Conservation (phyloP, 2,113 vertebrate genomes). For the Otolemur garnettii region DNA sequence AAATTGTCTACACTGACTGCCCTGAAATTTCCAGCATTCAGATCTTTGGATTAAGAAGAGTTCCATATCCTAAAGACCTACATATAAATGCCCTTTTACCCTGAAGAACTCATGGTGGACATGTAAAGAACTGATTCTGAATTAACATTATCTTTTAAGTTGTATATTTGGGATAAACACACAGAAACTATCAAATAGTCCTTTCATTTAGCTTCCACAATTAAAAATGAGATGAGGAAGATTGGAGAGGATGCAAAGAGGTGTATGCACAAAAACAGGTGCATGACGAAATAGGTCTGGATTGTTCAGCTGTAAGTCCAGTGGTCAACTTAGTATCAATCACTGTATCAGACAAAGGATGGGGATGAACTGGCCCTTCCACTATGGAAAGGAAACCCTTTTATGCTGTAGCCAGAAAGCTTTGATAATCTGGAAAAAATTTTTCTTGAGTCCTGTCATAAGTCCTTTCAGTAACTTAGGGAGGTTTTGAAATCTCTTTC, state of each 20-base stretch:
- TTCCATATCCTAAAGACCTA: neutral
- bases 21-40: neutral
- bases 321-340: neutral
- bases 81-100: neutral
- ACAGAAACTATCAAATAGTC: neutral
- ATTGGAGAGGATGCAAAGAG: neutral
- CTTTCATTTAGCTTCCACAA: constrained; percentile 20
- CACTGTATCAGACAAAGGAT: neutral
- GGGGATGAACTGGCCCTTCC: neutral
- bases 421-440: neutral
- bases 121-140: constrained; percentile 13
- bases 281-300: neutral
- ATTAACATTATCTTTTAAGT: neutral
- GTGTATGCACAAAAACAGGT: neutral
- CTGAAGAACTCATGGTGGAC: neutral
- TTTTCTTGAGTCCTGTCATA: neutral
- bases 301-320: neutral
- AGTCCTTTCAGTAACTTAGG: neutral
- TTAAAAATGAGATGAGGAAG: neutral
- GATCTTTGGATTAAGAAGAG: neutral
- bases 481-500: neutral
- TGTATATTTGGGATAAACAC: too few species aligned
- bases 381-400: neutral
- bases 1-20: neutral
- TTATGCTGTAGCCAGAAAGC: neutral